Evolutionary conservation across 2,888 invertebrate genomes (phyloP), one percentile per base, ranked within the genome.

Genomic region (Melieria crassipennis): DNA sequence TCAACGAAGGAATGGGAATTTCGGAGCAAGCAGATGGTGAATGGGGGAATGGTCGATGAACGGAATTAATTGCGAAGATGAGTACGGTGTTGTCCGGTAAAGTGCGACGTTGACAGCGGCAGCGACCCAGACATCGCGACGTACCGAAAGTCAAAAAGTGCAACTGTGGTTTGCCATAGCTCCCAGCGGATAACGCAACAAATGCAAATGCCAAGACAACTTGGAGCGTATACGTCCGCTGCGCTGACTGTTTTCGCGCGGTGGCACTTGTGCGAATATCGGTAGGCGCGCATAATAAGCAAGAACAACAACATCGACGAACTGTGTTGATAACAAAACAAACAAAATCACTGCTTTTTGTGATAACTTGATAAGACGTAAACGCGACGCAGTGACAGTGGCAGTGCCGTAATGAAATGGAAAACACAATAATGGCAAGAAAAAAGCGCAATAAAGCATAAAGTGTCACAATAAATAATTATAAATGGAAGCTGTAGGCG

Each of bases 321-420:
- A 64, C 56, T 65, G 50, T 69, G 72, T 62, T 71, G 72, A 67
- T 75, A 74, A 74, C 71, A 71, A 30, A 69, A 46, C 50, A 55
- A 75, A 64, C n/a, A 66, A 67, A 66, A 73, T 55, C 73, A 66
- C 57, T 70, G 66, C 46, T 69, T 73, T 62, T 69, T 67, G 72
- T 75, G 73, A 73, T 78, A 76, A 80, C 77, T 79, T 82, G 80
- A 80, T 81, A 80, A 82, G 78, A 82, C 30, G 80, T 76, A 77
- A 64, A 72, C 61, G 74, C 64, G 50, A 68, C 10, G 30, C 10
- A 6, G 55, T 46, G 6, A 66, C 13, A 55, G 50, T 47, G 47
- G 42, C 30, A 58, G 30, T 75, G 16, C 75, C 77, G 77, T 77
- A 78, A 75, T 76, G 57, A 62, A 72, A 72, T 77, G 70, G 58